Percentiles rank a stretch among this genome's conserved stretches.
These are phyloP conservation scores for Rousettus madagascariensis DNA, from an alignment of 2,797 vertebrate genomes.

Conservation along the genomic window DNA sequence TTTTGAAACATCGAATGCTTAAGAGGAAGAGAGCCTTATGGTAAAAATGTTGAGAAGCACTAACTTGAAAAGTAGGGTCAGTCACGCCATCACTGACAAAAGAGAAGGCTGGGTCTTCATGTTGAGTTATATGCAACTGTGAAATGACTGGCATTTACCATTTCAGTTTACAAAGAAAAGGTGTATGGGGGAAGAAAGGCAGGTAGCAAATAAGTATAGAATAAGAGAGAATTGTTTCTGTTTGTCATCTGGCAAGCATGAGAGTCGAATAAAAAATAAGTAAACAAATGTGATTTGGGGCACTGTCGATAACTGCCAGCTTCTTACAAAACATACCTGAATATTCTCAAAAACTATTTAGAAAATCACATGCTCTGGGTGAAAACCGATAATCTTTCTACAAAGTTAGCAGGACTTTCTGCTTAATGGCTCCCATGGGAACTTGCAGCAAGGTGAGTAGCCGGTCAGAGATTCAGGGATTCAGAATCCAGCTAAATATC, in stretches of 20 bases:
- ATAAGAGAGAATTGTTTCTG: background rate
- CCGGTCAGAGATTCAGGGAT: background rate
- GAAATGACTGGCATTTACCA: background rate
- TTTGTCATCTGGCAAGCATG: constrained; percentile 20
- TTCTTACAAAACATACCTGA: background rate
- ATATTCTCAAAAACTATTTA: background rate
- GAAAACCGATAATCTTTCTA: background rate
- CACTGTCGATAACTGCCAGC: background rate
- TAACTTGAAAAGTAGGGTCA: background rate
- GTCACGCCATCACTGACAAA: background rate
- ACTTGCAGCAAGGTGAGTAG: background rate
- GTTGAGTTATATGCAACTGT: background rate
- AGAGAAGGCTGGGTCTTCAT: background rate
- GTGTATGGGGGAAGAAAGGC: background rate
- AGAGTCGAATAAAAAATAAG: constrained; percentile 49
- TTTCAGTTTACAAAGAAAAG: background rate
- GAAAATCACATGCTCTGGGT: background rate
- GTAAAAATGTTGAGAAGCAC: background rate
- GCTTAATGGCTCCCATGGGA: background rate
- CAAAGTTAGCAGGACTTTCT: background rate
- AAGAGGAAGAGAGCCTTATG: background rate
- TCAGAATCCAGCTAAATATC: background rate
- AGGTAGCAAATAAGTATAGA: background rate
- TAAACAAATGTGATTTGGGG: constrained; percentile 57
- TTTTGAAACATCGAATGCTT: background rate